A percentile compares a stretch with the other conserved stretches of the same genome.
These are phyloP conservation scores for Crioceris asparagi DNA, from an alignment of 2,888 invertebrate genomes.

Conservation along the genomic window DNA sequence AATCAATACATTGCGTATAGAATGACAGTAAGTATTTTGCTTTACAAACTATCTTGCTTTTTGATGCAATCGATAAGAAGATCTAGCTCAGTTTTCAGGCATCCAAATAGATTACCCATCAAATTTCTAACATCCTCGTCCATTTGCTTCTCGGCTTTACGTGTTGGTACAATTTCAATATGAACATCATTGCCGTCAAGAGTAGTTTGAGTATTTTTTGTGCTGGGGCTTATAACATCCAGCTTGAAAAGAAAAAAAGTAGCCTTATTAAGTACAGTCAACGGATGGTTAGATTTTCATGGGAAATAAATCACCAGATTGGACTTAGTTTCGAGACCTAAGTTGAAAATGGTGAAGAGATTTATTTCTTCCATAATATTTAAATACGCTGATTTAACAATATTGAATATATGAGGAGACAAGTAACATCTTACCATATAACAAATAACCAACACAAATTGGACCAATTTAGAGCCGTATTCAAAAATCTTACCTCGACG, in stretches of 20 bases:
- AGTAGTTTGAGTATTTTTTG: conserved; percentile 46
- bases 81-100: conserved; percentile 76
- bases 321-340: too few relatives aligned
- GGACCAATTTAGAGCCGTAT: too few relatives aligned
- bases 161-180: conserved; percentile 33
- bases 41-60: conserved; percentile 82
- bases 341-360: not conserved
- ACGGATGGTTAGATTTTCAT: conserved; percentile 6
- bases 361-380: too few relatives aligned
- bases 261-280: not conserved
- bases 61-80: conserved; percentile 80
- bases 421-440: not conserved
- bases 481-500: too few relatives aligned
- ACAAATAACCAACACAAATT: too few relatives aligned
- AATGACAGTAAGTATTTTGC: conserved; percentile 20
- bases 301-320: too few relatives aligned
- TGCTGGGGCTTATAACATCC: conserved; percentile 44
- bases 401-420: too few relatives aligned
- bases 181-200: conserved; percentile 39
- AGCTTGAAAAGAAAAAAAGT: conserved; percentile 44
- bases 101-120: conserved; percentile 83
- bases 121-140: conserved; percentile 73
- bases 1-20: not conserved
- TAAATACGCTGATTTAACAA: too few relatives aligned
- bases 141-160: conserved; percentile 57